Evolutionary conservation across 2,888 invertebrate genomes (phyloP).

Genomic region (Drosophila lacicola): DNA sequence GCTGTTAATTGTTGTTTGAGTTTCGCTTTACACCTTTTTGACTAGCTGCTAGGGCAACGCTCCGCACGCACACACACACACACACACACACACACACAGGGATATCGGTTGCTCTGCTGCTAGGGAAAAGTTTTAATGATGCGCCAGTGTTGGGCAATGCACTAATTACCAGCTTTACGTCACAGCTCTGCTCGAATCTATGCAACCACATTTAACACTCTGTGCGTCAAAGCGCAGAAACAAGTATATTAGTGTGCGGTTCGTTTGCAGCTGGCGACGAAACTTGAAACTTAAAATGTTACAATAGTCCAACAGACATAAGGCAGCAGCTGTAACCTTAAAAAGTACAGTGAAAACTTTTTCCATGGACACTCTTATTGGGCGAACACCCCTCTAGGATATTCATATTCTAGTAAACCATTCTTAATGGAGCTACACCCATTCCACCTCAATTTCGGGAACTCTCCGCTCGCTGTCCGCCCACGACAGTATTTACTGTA

Average conservation of each 20-base stretch:
- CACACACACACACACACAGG: not conserved
- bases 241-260: not conserved
- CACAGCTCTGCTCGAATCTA: constrained; percentile 19
- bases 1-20: constrained; percentile 38
- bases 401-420: too few species aligned
- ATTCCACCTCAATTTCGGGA: too few species aligned
- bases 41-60: constrained; percentile 22
- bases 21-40: constrained; percentile 38
- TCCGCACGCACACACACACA: not conserved
- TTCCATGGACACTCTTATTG: too few species aligned
- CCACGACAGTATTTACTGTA: too few species aligned
- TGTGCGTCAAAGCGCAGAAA: not conserved
- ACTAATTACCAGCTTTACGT: constrained; percentile 43
- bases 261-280: not conserved
- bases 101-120: constrained; percentile 6
- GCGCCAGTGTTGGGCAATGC: constrained; percentile 25
- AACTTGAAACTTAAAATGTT: too few species aligned
- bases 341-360: too few species aligned
- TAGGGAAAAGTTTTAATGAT: constrained; percentile 32
- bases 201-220: not conserved
- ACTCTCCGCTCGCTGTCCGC: too few species aligned
- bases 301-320: too few species aligned
- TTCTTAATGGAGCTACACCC: too few species aligned
- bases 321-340: too few species aligned
- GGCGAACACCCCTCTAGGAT: too few species aligned